Evolutionary conservation across 2,113 vertebrate species (phyloP).

Genomic region (Cettia cetti): DNA sequence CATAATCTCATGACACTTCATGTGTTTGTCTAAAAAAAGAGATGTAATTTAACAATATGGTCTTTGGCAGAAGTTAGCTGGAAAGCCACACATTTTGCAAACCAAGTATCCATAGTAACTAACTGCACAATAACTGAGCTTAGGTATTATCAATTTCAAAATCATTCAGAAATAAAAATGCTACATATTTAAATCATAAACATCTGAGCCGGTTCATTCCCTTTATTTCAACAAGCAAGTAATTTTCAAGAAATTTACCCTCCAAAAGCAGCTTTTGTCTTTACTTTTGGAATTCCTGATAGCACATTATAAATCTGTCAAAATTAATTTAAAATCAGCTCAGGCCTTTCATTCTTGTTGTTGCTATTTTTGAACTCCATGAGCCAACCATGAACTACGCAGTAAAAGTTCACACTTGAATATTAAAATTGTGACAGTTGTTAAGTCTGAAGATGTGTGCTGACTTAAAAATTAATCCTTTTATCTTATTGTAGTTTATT

Average conservation of each 20-base stretch:
- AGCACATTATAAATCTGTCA: neutral
- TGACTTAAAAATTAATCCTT: neutral
- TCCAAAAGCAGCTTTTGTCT: neutral
- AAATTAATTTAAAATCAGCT: neutral
- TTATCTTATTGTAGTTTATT: neutral
- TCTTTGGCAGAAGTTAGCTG: neutral
- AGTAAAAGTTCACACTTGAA: neutral
- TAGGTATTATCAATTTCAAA: conserved; percentile 18
- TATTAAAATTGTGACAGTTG: neutral
- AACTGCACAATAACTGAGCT: neutral
- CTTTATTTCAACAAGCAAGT: conserved; percentile 10
- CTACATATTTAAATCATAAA: neutral
- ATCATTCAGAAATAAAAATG: conserved; percentile 22
- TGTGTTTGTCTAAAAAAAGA: neutral
- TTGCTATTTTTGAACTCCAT: neutral
- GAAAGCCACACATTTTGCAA: neutral
- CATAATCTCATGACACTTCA: neutral
- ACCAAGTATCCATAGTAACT: conserved; percentile 39
- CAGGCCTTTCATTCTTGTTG: neutral
- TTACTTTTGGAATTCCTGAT: neutral
- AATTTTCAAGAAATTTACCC: neutral
- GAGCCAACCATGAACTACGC: neutral
- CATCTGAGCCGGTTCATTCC: neutral
- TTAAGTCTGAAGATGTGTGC: neutral
- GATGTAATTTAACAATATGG: neutral